Percentiles rank a stretch among this genome's conserved stretches.
These are phyloP conservation scores for Spialia ferax DNA, from an alignment of 2,888 invertebrate genomes.

Conservation along the genomic window DNA sequence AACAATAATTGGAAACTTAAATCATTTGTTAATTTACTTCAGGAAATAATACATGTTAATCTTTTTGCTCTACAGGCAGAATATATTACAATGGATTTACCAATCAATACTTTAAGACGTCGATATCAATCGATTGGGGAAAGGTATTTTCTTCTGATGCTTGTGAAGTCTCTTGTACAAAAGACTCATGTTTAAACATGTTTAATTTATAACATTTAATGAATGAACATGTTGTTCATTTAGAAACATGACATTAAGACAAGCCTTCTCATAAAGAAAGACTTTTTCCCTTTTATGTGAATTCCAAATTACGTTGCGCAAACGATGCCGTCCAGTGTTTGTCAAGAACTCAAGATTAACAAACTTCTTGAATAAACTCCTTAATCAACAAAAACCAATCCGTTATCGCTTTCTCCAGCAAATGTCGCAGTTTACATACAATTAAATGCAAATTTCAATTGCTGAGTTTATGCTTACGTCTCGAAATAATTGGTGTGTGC, in stretches of 20 bases:
- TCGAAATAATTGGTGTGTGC: slow-evolving; percentile 20
- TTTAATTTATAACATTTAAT: slow-evolving; percentile 32
- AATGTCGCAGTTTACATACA: slow-evolving; percentile 65
- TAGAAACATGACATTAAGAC: slow-evolving; percentile 30
- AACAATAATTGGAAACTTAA: too few relatives aligned
- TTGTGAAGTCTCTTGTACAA: background rate
- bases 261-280: slow-evolving; percentile 9
- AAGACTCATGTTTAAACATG: slow-evolving; percentile 7
- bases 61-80: too few relatives aligned
- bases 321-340: background rate
- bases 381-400: slow-evolving; percentile 30
- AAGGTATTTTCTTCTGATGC: background rate
- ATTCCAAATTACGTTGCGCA: background rate
- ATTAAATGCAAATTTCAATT: slow-evolving; percentile 65
- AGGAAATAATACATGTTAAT: too few relatives aligned
- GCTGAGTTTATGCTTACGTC: slow-evolving; percentile 27
- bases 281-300: slow-evolving; percentile 14
- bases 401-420: slow-evolving; percentile 59
- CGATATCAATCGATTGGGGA: background rate
- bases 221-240: slow-evolving; percentile 27
- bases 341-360: slow-evolving; percentile 1
- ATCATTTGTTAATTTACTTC: too few relatives aligned
- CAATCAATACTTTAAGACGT: background rate
- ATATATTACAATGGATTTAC: background rate
- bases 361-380: slow-evolving; percentile 22